Evolutionary conservation across 2,113 vertebrate species (phyloP), one percentile per base, ranked within the genome.

Genomic region (Dunckerocampus dactyliophorus): DNA sequence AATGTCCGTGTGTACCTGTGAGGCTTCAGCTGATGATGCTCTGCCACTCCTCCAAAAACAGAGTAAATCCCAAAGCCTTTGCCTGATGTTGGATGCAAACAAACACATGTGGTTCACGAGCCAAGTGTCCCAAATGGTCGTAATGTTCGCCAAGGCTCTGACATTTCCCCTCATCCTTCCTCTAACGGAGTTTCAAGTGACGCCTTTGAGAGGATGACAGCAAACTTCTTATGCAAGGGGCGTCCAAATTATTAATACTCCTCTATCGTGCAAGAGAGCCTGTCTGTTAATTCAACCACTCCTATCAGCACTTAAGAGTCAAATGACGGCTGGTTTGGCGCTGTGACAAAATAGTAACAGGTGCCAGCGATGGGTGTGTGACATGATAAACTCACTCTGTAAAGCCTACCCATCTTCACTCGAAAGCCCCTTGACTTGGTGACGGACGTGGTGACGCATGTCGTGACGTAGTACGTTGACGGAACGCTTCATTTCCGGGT

Each of bases 281-380:
- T 6, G 39, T 55, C 66, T 69, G 14, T 71, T 81, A 72, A 79
- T 77, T 68, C 68, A 69, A 45, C 64, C 63, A 62, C 63, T 69
- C 48, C 64, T 42, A 63, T 68, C 62, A 71, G 28, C 65, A 64
- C 69, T 65, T 31, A 53, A n/a, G 69, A 63, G 55, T 69, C 65
- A 72, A 88, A 89, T 91, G 90, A 89, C 79, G 67, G 57, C 19
- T 60, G 85, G 66, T 68, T 70, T 79, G 83, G 84, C 80, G 82
- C 63, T 57, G 52, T 92, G 91, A 94, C 88, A 88, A 89, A 91
- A 53, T 45, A 43, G 76, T 81, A 90, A 91, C 95, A 97, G 94
- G 92, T 96, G 94, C 82, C 82, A 71, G 56, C 47, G 56, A 60
- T 76, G 69, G 34, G 58, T 69, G 56, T 58, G 28, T 60, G 54